These are phyloP conservation scores for Siniperca undulata DNA, from an alignment of 2,797 vertebrate species.

Conservation along the genomic window DNA sequence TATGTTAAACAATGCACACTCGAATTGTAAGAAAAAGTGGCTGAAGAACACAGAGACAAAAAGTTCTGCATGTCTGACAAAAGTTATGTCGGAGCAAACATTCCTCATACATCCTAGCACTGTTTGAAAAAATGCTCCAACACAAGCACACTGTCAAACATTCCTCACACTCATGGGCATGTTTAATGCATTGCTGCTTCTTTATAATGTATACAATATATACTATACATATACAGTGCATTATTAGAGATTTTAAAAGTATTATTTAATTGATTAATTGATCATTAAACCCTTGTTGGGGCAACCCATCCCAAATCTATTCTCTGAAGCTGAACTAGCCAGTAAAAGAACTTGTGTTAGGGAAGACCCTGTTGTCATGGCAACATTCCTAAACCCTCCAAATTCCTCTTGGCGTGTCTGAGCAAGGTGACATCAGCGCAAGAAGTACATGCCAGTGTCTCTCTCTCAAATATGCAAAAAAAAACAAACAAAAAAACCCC, in stretches of 20 bases:
- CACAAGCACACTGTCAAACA: neutral
- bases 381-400: conserved; percentile 63
- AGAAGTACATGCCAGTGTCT: conserved; percentile 28
- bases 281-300: neutral
- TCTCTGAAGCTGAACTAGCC: neutral
- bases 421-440: conserved; percentile 60
- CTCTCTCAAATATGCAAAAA: conserved; percentile 22
- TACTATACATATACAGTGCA: neutral
- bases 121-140: conserved; percentile 6
- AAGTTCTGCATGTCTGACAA: neutral
- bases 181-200: neutral
- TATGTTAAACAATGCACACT: neutral
- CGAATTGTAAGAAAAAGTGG: neutral
- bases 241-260: neutral
- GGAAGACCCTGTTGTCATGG: conserved; percentile 46
- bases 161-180: neutral
- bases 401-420: conserved; percentile 61
- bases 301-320: neutral
- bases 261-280: neutral
- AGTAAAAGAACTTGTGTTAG: neutral
- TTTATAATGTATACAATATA: neutral
- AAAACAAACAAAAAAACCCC: neutral
- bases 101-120: neutral
- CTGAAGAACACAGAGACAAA: neutral
- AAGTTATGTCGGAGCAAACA: neutral